Base-by-base conservation (phyloP, 2,797 vertebrate genomes). In the Hippocampus kuda region DNA sequence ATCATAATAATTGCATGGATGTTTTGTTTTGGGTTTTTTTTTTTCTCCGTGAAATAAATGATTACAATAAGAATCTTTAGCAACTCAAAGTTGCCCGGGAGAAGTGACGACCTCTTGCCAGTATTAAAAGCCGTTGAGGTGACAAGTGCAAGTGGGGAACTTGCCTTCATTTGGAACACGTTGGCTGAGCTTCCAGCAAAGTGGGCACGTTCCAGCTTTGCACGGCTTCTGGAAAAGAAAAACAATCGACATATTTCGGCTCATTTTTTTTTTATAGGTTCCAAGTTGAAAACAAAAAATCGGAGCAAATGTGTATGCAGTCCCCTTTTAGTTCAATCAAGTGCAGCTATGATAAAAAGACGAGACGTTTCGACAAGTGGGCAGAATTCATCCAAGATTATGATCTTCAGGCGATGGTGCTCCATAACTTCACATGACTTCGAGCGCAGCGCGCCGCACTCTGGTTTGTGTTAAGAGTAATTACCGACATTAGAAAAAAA, bases 381-480 rank as follows among this genome's bases (percentile, higher is more conserved):
- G 15, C 59, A 38, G 27, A 34, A 61, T 62, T 9, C 15, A 74
- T 76, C 26, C 10, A 16, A 71, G 68, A 75, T 76, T 64, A 74
- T 49, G 73, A 26, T 70, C 60, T 46, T 73, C 63, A 68, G 71
- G 84, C 84, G 73, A 65, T 27, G 69, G 65, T 75, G 77, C 72
- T 77, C 68, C 66, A 77, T 79, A 66, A 74, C 78, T 79, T 72
- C 70, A 62, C 82, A 80, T 85, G 86, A 89, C 88, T 88, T 89
- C 83, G 85, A 86, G 85, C 84, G 81, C 81, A 85, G 84, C 79
- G 75, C 83, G 78, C 82, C 76, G 80, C 75, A 83, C 75, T 88
- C 89, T 90, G 90, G 83, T 89, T 90, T 89, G 75, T 83, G 84
- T 91, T 91, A 90, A 59, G 80, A 75, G 83, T 89, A 87, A 89